These are phyloP conservation scores for Gymnoscelis rufifasciata DNA, from an alignment of 2,888 invertebrate species.

Conservation along the genomic window DNA sequence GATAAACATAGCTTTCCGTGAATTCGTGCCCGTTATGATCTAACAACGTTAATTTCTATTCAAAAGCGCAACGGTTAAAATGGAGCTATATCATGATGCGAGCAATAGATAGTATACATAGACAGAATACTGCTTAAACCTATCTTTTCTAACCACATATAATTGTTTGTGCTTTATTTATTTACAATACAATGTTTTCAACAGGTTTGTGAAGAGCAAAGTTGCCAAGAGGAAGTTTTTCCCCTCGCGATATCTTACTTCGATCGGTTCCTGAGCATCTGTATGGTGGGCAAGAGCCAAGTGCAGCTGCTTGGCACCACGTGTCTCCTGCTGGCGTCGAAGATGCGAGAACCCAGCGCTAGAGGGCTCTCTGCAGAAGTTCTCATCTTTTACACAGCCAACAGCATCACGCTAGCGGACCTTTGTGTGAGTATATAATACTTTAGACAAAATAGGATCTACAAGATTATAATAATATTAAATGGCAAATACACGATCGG, in stretches of 20 bases:
- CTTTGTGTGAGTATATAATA: constrained; percentile 89
- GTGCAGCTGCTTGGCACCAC: constrained; percentile 95
- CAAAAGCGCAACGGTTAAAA: constrained; percentile 11
- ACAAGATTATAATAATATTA: too few relatives aligned
- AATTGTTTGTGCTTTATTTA: background rate
- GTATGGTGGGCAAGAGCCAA: constrained; percentile 89
- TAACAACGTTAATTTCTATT: constrained; percentile 29
- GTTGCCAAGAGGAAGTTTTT: constrained; percentile 96
- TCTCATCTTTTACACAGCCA: constrained; percentile 95
- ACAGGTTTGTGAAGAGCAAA: constrained; percentile 96
- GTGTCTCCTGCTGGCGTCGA: constrained; percentile 94
- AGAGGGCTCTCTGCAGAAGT: constrained; percentile 87
- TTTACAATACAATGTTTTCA: constrained; percentile 36
- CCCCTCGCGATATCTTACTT: constrained; percentile 94
- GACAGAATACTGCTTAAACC: too few relatives aligned
- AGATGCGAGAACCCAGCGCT: constrained; percentile 89
- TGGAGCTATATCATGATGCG: background rate
- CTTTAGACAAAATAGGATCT: too few relatives aligned
- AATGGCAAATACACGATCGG: too few relatives aligned
- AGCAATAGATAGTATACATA: too few relatives aligned
- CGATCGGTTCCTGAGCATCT: constrained; percentile 94
- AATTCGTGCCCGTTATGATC: constrained; percentile 31
- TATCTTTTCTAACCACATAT: too few relatives aligned
- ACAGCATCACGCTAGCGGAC: constrained; percentile 91
- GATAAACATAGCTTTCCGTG: constrained; percentile 59